Conservation (phyloP, 2,888 invertebrate species). For the Idaea aversata region DNA sequence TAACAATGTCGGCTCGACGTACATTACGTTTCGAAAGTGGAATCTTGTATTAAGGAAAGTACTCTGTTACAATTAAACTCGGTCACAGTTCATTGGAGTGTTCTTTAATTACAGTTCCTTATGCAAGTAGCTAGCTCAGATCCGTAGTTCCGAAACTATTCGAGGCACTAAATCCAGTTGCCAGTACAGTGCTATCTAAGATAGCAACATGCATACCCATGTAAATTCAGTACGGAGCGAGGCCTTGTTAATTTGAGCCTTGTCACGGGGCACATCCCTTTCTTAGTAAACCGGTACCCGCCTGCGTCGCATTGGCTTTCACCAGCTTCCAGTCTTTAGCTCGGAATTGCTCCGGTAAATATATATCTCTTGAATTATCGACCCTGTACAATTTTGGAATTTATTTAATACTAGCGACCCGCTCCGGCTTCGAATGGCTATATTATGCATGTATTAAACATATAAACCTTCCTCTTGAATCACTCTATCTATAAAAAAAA, state of each 20-base stretch:
- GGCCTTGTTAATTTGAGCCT: conserved; percentile 69
- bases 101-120: conserved; percentile 68
- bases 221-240: conserved; percentile 65
- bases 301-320: conserved; percentile 33
- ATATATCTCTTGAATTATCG: conserved; percentile 51
- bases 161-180: conserved; percentile 65
- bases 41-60: conserved; percentile 33
- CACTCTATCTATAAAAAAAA: no score
- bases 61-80: conserved; percentile 39
- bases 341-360: conserved; percentile 47
- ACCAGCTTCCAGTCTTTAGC: conserved; percentile 48
- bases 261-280: conserved; percentile 74
- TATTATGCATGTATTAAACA: no score
- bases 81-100: conserved; percentile 52
- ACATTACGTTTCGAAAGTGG: conserved; percentile 4
- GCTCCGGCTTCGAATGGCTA: no score
- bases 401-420: conserved; percentile 14
- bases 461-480: no score
- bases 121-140: conserved; percentile 44
- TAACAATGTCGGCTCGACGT: conserved; percentile 19
- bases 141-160: conserved; percentile 67
- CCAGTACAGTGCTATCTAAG: conserved; percentile 57
- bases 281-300: conserved; percentile 60
- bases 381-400: conserved; percentile 37
- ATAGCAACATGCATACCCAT: conserved; percentile 74